Evolutionary conservation across 2,888 invertebrate species (phyloP).

Genomic region (Timema cristinae): DNA sequence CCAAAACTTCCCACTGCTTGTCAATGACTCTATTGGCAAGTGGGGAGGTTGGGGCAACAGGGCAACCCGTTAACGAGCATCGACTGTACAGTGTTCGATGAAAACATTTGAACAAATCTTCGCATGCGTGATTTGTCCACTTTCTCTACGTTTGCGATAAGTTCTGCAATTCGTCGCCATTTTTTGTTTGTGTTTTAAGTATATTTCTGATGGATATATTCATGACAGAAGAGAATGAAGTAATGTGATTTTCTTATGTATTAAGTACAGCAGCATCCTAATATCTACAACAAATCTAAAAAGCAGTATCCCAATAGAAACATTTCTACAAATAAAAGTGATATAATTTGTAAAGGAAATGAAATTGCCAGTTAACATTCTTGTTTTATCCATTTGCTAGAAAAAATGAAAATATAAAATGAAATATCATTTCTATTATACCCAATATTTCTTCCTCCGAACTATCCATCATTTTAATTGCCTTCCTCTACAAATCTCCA

Average conservation of each 20-base stretch:
- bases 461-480: background rate
- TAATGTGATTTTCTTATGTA: background rate
- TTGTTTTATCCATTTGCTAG: background rate
- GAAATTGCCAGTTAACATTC: background rate
- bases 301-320: background rate
- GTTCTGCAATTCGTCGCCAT: background rate
- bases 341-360: background rate
- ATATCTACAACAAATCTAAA: background rate
- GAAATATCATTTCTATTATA: background rate
- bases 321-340: background rate
- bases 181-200: background rate
- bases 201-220: background rate
- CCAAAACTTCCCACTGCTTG: too few species aligned
- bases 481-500: background rate
- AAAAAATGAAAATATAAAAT: background rate
- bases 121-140: background rate
- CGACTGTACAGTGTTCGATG: slow-evolving; percentile 6
- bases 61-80: too few species aligned
- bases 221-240: slow-evolving; percentile 2
- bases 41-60: too few species aligned
- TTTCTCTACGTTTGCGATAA: background rate
- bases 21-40: too few species aligned
- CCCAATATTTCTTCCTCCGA: background rate
- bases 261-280: slow-evolving; percentile 3
- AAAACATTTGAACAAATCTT: background rate